Evolutionary conservation across 2,888 invertebrate genomes (phyloP), one percentile per base, ranked within the genome.

Genomic region (Carabus problematicus): DNA sequence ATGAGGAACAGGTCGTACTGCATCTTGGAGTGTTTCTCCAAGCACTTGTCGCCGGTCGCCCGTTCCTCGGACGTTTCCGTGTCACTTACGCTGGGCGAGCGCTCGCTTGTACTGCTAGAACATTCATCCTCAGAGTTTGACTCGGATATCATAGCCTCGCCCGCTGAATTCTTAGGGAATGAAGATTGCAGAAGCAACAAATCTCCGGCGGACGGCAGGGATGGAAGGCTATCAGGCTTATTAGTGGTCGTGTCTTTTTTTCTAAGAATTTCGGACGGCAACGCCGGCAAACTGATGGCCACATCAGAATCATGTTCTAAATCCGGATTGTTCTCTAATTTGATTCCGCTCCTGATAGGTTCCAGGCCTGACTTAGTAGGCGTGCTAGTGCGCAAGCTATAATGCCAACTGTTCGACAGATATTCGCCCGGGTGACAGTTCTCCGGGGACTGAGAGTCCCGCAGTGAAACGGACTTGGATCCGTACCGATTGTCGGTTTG

Each of bases 141-240:
- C 70, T 86, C 89, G n/a, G 88, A 88, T 41, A 88, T 86, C 86
- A 89, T 88, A 54, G 88, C 88, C 77, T 89, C 89, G 6, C 88
- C 89, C 47, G 89, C 89, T 71, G 89, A 86, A 75, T 89, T 89
- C 78, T 89, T 89, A 12, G 89, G 77, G 2, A 82, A 81, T 70
- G 80, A 70, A 56, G 80, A 75, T 70, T 77, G 75, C 68, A 74
- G 72, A 71, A 47, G 73, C 71, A 64, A 71, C 70, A 43, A 71
- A 63, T 54, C 72, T 60, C 58, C 70, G 29, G 54, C n/a, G 54
- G 54, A 70, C 18, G 56, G 66, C 49, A 47, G 72, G 70, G 39
- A 71, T 49, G 67, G 69, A 64, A 69, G 61, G 40, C 54, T 67
- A 63, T 70, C 68, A 40, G 68, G 63, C 43, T 69, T 64, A 16